These are phyloP conservation scores for Clanis bilineata DNA, from an alignment of 2,888 invertebrate genomes.

Conservation along the genomic window DNA sequence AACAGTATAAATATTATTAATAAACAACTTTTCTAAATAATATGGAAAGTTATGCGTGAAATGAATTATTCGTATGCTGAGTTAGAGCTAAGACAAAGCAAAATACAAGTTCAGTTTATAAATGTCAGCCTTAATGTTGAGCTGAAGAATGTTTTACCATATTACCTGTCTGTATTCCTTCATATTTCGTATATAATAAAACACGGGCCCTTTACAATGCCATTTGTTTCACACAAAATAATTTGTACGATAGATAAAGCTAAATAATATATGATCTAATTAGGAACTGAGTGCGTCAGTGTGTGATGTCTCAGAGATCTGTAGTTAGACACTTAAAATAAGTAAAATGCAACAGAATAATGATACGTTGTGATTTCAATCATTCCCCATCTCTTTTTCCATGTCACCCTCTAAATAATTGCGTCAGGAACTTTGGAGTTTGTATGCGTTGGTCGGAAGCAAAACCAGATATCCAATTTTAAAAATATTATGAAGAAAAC, in stretches of 20 bases:
- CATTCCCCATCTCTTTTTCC: constrained; percentile 10
- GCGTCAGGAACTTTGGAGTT: constrained; percentile 46
- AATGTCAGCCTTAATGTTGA: too few relatives aligned
- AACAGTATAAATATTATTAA: too few relatives aligned
- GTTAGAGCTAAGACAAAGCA: too few relatives aligned
- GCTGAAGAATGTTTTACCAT: background rate
- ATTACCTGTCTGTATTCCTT: background rate
- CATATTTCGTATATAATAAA: background rate
- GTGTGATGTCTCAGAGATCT: constrained; percentile 75
- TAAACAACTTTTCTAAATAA: too few relatives aligned
- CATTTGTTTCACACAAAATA: constrained; percentile 23
- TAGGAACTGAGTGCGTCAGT: constrained; percentile 79
- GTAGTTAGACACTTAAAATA: constrained; percentile 54
- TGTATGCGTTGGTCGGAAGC: constrained; percentile 21
- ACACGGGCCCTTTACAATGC: background rate
- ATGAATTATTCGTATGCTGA: too few relatives aligned
- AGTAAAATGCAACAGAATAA: constrained; percentile 70
- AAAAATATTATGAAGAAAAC: background rate
- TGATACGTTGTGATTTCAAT: constrained; percentile 27
- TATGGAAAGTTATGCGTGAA: too few relatives aligned
- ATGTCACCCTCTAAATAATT: constrained; percentile 25
- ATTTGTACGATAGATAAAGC: constrained; percentile 55
- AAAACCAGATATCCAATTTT: background rate
- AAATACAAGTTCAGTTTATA: too few relatives aligned
- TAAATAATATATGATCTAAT: constrained; percentile 73